These are phyloP conservation scores for Drosophila malerkotliana DNA, from an alignment of 1,140 invertebrate genomes.

Conservation along the genomic window DNA sequence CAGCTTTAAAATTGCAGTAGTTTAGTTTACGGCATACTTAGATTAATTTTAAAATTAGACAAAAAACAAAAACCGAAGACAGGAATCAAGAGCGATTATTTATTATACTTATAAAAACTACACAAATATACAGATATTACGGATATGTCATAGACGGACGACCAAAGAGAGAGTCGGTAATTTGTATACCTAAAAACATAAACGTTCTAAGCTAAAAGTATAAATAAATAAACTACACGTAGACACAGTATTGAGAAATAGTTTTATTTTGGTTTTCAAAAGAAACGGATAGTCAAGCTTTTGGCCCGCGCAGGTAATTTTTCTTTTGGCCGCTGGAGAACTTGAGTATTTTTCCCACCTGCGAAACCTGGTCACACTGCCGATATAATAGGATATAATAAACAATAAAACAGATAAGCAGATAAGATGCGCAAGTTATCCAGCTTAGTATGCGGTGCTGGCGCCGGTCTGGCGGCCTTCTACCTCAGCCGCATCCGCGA, in stretches of 20 bases:
- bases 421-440: slow-evolving; percentile 62
- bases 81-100: slow-evolving; percentile 39
- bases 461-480: slow-evolving; percentile 68
- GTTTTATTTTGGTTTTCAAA: not conserved
- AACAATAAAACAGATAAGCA: not conserved
- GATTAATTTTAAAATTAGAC: slow-evolving; percentile 74
- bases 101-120: slow-evolving; percentile 13
- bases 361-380: not conserved
- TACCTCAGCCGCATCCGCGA: slow-evolving; percentile 63
- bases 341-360: not conserved
- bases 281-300: not conserved
- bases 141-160: slow-evolving; percentile 18
- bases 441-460: slow-evolving; percentile 68
- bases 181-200: slow-evolving; percentile 5
- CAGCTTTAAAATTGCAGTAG: slow-evolving; percentile 79
- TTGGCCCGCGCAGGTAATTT: no score
- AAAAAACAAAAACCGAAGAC: slow-evolving; percentile 69
- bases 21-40: slow-evolving; percentile 67
- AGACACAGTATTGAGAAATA: slow-evolving; percentile 1
- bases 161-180: slow-evolving; percentile 32
- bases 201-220: slow-evolving; percentile 19
- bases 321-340: no score
- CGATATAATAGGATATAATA: not conserved
- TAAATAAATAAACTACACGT: slow-evolving; percentile 28
- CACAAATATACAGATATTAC: not conserved